Evolutionary conservation across 2,888 invertebrate genomes (phyloP).

Genomic region (Hoplodrina ambigua): DNA sequence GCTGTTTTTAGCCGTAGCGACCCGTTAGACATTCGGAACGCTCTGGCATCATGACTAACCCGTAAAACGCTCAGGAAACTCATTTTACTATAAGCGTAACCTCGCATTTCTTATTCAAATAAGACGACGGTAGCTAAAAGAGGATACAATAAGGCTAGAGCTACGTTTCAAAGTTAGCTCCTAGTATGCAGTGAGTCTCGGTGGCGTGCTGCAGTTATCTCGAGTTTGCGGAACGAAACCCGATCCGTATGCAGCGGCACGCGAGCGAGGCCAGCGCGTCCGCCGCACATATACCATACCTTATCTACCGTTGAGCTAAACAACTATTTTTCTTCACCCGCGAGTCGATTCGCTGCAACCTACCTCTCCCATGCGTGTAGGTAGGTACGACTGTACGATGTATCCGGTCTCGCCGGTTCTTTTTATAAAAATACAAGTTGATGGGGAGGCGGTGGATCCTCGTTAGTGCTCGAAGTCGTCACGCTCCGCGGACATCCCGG

Average conservation of each 20-base stretch:
- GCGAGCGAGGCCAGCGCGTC: conserved; percentile 82
- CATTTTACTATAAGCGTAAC: conserved; percentile 77
- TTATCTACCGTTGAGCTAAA: conserved; percentile 55
- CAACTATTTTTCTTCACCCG: conserved; percentile 63
- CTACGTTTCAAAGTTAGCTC: conserved; percentile 80
- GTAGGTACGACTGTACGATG: conserved; percentile 19
- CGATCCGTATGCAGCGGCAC: conserved; percentile 83
- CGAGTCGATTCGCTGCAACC: conserved; percentile 60
- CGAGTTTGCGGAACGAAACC: conserved; percentile 89
- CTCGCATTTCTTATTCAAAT: conserved; percentile 85
- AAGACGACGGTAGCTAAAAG: conserved; percentile 76
- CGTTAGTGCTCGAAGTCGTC: conserved; percentile 64
- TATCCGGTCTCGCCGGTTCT: conserved; percentile 57
- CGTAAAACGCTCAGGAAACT: conserved; percentile 76
- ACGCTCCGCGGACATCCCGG: conserved; percentile 66
- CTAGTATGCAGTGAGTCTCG: conserved; percentile 78
- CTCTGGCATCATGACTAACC: conserved; percentile 79
- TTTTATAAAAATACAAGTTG: conserved; percentile 50
- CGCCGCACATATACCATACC: conserved; percentile 61
- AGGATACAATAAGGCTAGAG: conserved; percentile 81
- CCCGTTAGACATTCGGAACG: conserved; percentile 72
- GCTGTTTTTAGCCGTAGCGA: conserved; percentile 83
- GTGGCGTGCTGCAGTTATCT: conserved; percentile 82
- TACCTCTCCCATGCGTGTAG: conserved; percentile 66
- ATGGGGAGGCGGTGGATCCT: conserved; percentile 54